Percentiles rank a stretch among this genome's conserved stretches.
Conservation (phyloP, 2,888 invertebrate species). For the Dasypogon diadema region DNA sequence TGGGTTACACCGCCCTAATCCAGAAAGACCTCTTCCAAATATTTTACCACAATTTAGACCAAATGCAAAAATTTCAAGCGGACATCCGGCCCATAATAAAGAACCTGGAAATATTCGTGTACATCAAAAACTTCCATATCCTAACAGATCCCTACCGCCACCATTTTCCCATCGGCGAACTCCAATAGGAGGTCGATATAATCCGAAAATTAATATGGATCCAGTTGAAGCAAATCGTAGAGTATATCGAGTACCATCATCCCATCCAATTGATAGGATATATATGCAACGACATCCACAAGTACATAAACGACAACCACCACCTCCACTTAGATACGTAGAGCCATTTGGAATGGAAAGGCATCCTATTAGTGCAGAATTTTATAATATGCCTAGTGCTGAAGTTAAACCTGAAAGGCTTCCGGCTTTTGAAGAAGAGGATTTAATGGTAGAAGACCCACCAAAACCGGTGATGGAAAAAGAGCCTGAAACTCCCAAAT, state of each 20-base stretch:
- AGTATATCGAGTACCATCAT: slow-evolving; percentile 64
- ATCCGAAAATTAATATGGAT: slow-evolving; percentile 17
- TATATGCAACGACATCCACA: slow-evolving; percentile 61
- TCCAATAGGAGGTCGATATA: slow-evolving; percentile 23
- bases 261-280: slow-evolving; percentile 60
- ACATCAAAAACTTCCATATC: slow-evolving; percentile 58
- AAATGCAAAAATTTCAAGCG: slow-evolving; percentile 73
- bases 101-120: slow-evolving; percentile 66
- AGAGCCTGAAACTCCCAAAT: slow-evolving; percentile 62
- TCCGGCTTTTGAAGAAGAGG: slow-evolving; percentile 65
- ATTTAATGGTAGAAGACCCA: slow-evolving; percentile 68
- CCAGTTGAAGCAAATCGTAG: slow-evolving; percentile 63
- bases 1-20: slow-evolving; percentile 60
- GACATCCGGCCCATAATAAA: slow-evolving; percentile 64
- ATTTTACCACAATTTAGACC: slow-evolving; percentile 80
- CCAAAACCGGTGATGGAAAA: slow-evolving; percentile 66
- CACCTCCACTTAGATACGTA: slow-evolving; percentile 35
- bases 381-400: background rate
- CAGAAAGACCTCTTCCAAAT: slow-evolving; percentile 71
- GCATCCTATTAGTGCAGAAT: slow-evolving; percentile 9
- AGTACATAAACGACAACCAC: slow-evolving; percentile 32
- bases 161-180: slow-evolving; percentile 55
- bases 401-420: slow-evolving; percentile 56
- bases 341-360: slow-evolving; percentile 9
- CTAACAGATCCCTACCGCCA: slow-evolving; percentile 59